Evolutionary conservation across 2,113 vertebrate genomes (phyloP).

Genomic region (Ramphastos sulfuratus): DNA sequence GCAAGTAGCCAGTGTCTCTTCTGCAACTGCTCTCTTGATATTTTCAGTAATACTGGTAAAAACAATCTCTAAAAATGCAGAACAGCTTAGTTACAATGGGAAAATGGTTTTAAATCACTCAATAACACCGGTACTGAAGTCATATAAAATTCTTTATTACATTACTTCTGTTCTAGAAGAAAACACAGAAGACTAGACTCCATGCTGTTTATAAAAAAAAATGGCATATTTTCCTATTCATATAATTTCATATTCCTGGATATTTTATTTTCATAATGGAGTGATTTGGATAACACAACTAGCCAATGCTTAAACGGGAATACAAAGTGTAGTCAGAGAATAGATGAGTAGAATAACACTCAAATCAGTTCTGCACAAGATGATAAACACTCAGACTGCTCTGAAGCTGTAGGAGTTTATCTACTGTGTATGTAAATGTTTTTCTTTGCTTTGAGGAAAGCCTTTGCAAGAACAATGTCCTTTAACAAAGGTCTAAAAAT

Average conservation of each 20-base stretch:
- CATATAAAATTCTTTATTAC: constrained; percentile 69
- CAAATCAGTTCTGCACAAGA: constrained; percentile 60
- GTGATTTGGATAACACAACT: constrained; percentile 60
- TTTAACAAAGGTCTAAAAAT: constrained; percentile 76
- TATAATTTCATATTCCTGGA: constrained; percentile 46
- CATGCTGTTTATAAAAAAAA: constrained; percentile 26
- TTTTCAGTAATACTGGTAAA: constrained; percentile 64
- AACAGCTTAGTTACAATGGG: constrained; percentile 66
- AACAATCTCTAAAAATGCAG: constrained; percentile 67
- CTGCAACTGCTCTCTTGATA: constrained; percentile 60
- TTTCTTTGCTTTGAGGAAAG: constrained; percentile 65
- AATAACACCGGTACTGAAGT: constrained; percentile 51
- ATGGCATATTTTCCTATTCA: constrained; percentile 48
- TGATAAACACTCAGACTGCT: constrained; percentile 60
- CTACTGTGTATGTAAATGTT: constrained; percentile 69
- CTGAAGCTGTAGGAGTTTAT: constrained; percentile 71
- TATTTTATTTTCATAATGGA: constrained; percentile 67
- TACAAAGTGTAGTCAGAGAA: constrained; percentile 58
- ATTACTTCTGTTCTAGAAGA: constrained; percentile 52
- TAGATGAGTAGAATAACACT: constrained; percentile 59
- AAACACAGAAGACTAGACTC: constrained; percentile 49
- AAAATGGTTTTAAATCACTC: constrained; percentile 71
- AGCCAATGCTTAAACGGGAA: constrained; percentile 63
- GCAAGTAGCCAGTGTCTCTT: constrained; percentile 66
- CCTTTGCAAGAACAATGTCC: constrained; percentile 66